Evolutionary conservation across 2,113 vertebrate species (phyloP).

Genomic region (Theristicus caerulescens): DNA sequence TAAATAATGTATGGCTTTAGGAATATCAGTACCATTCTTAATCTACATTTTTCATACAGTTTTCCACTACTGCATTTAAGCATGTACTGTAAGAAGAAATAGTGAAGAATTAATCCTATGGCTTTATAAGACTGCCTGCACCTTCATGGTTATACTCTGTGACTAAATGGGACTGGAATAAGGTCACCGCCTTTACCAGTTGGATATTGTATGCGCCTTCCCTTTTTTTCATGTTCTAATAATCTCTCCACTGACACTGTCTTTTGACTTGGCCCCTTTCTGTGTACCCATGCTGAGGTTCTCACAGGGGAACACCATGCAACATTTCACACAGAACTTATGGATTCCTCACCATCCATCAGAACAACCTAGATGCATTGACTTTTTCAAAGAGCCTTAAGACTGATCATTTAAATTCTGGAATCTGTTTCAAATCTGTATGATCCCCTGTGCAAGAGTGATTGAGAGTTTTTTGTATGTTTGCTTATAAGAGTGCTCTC

Average conservation of each 20-base stretch:
- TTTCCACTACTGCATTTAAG: background rate
- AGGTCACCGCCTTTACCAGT: background rate
- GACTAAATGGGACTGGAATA: background rate
- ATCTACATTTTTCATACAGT: background rate
- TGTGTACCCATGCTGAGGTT: background rate
- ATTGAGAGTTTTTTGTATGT: background rate
- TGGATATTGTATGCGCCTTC: background rate
- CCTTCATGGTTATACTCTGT: background rate
- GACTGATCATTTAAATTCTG: background rate
- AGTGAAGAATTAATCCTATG: background rate
- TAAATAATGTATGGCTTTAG: background rate
- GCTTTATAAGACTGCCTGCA: fast-evolving
- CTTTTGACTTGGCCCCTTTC: background rate
- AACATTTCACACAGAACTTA: background rate
- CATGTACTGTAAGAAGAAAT: background rate
- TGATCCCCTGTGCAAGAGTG: background rate
- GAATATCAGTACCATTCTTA: background rate
- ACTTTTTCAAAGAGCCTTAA: background rate
- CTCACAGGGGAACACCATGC: background rate
- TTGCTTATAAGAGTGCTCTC: background rate
- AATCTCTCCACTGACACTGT: background rate
- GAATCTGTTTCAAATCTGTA: background rate
- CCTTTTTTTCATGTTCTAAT: background rate
- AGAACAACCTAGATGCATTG: background rate
- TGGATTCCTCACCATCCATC: background rate